phyloP scores from a whole-genome alignment of 2,888 invertebrate species.

The Cantharis rustica region DNA sequence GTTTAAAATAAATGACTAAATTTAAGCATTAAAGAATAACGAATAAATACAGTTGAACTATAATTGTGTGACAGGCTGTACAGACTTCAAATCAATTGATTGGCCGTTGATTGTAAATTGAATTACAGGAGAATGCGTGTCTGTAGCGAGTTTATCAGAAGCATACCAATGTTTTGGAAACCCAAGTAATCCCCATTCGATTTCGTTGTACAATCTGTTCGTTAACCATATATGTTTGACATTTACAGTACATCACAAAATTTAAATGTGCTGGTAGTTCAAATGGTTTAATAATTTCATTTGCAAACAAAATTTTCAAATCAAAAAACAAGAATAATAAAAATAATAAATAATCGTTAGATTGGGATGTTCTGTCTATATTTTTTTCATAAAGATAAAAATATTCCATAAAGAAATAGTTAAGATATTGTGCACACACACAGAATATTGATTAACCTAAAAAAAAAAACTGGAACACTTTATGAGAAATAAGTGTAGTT shows the following conservation, averaged over 20 bases:
- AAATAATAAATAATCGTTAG: neutral
- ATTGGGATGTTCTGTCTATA: neutral
- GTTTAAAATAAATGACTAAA: neutral
- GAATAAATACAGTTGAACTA: neutral
- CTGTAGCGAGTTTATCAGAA: constrained; percentile 48
- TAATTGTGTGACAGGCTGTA: constrained; percentile 48
- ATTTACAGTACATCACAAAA: constrained; percentile 10
- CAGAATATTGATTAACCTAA: neutral
- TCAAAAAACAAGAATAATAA: neutral
- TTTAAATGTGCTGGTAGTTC: neutral
- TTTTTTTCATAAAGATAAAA: neutral
- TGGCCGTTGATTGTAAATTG: constrained; percentile 64
- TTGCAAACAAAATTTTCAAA: neutral
- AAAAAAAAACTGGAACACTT: neutral
- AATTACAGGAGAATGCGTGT: constrained; percentile 61
- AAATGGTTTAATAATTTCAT: neutral
- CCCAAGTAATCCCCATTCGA: constrained; percentile 18
- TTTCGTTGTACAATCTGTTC: constrained; percentile 33
- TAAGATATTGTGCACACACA: neutral
- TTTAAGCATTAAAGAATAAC: neutral
- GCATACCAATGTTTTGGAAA: constrained; percentile 47
- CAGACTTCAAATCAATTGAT: constrained; percentile 62
- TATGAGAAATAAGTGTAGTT: neutral
- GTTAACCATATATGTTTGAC: constrained; percentile 19
- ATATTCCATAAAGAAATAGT: neutral